These are phyloP conservation scores for Tiaroga cobitis DNA, from an alignment of 2,797 vertebrate species.

Conservation along the genomic window DNA sequence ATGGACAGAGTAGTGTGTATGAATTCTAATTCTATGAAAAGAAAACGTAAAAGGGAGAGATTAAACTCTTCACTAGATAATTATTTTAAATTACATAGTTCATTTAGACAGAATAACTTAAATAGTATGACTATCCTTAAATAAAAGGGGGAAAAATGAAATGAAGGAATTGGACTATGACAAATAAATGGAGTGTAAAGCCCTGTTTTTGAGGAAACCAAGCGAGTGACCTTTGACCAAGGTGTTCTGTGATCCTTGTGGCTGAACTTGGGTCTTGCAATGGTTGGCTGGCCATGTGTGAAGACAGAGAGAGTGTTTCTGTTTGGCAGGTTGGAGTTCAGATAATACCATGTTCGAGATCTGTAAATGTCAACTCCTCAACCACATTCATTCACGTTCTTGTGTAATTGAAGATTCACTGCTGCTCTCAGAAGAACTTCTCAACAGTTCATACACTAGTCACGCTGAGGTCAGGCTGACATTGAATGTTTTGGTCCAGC, in stretches of 20 bases:
- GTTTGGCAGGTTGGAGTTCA: constrained; percentile 61
- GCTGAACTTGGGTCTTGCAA: constrained; percentile 24
- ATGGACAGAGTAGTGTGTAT: background rate
- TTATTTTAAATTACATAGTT: background rate
- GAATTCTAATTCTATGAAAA: background rate
- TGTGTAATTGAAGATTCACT: constrained; percentile 65
- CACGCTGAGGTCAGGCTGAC: constrained; percentile 35
- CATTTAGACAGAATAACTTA: background rate
- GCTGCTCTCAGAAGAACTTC: constrained; percentile 33
- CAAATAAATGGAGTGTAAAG: background rate
- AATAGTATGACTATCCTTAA: background rate
- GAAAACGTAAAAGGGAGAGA: background rate
- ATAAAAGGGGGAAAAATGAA: background rate
- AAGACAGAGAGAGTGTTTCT: constrained; percentile 52
- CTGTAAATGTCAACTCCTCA: constrained; percentile 57
- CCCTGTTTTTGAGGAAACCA: background rate
- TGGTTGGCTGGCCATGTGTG: constrained; percentile 34
- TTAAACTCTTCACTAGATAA: background rate
- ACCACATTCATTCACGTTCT: constrained; percentile 68
- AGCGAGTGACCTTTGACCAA: constrained; percentile 18
- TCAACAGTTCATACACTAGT: constrained; percentile 34
- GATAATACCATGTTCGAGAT: constrained; percentile 69
- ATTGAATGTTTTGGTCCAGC: constrained; percentile 42
- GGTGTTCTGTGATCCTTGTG: constrained; percentile 30
- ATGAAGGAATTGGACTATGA: constrained; percentile 31